Evolutionary conservation across 1,140 invertebrate species (phyloP).

Genomic region (Bacillus rossius): DNA sequence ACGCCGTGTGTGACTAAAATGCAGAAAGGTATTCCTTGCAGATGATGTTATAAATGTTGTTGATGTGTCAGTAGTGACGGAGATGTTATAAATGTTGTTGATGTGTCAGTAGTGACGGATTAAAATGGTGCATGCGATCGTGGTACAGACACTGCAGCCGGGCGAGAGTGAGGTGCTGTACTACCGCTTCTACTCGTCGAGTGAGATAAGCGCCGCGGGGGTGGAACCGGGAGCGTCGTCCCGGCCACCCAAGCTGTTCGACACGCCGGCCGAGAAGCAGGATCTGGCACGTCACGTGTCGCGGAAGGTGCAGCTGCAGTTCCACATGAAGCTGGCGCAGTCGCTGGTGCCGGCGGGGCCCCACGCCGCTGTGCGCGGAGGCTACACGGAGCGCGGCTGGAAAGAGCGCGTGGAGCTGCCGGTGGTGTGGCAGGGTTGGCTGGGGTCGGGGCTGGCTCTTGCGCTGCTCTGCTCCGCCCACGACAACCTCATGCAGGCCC

Average conservation of each 20-base stretch:
- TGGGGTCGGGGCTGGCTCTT: constrained; percentile 10
- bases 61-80: too few relatives aligned
- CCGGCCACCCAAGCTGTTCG: constrained; percentile 1
- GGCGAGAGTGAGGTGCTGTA: constrained; percentile 15
- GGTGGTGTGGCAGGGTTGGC: constrained; percentile 17
- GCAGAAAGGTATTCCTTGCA: too few relatives aligned
- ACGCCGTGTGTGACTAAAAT: too few relatives aligned
- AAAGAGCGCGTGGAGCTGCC: constrained; percentile 8
- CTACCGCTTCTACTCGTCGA: constrained; percentile 12
- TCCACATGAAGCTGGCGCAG: constrained; percentile 18
- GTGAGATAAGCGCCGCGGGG: not conserved
- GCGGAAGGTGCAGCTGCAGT: constrained; percentile 12
- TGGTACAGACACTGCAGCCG: constrained; percentile 17
- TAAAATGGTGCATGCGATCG: constrained; percentile 20
- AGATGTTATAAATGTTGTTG: too few relatives aligned
- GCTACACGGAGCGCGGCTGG: constrained; percentile 13
- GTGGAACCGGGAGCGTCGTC: not conserved
- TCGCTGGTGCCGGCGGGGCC: constrained; percentile 11
- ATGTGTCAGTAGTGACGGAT: too few relatives aligned
- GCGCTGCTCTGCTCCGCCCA: constrained; percentile 8
- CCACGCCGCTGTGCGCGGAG: constrained; percentile 6
- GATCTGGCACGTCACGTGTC: constrained; percentile 12
- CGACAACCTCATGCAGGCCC: constrained; percentile 14
- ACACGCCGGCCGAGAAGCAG: constrained; percentile 15
- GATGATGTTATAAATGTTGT: too few relatives aligned